Conservation (phyloP, 2,888 invertebrate genomes). For the Malthinus seriepunctatus region DNA sequence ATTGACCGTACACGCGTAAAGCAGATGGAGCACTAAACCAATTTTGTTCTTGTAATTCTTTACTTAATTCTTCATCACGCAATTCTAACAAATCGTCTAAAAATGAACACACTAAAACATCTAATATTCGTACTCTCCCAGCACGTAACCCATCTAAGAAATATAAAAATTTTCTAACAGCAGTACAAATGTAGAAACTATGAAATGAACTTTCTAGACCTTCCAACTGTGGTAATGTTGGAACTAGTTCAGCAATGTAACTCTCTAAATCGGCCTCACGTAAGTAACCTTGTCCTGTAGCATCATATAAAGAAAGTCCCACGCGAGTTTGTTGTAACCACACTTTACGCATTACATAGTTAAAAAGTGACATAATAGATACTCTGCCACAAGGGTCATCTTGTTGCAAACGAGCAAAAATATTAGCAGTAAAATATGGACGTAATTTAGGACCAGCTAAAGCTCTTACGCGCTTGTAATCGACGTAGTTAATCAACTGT, state of each 20-base stretch:
- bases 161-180: constrained; percentile 94
- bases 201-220: constrained; percentile 92
- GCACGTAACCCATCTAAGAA: constrained; percentile 89
- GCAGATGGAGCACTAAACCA: constrained; percentile 93
- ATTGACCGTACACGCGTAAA: constrained; percentile 89
- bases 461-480: constrained; percentile 78
- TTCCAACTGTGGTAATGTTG: constrained; percentile 87
- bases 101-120: constrained; percentile 89
- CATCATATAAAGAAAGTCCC: constrained; percentile 90
- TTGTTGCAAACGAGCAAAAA: constrained; percentile 86
- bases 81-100: constrained; percentile 86
- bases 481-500: constrained; percentile 81
- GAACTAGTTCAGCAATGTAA: constrained; percentile 91
- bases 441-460: constrained; percentile 64
- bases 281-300: constrained; percentile 73
- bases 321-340: constrained; percentile 96
- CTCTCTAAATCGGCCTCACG: constrained; percentile 84
- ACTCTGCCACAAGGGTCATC: constrained; percentile 86
- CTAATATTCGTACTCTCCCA: constrained; percentile 86
- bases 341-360: constrained; percentile 93
- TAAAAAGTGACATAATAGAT: constrained; percentile 87
- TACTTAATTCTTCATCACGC: constrained; percentile 61
- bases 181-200: constrained; percentile 95
- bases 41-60: constrained; percentile 83
- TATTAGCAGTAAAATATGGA: constrained; percentile 80